A percentile compares a stretch with the other conserved stretches of the same genome.
Conservation (phyloP, 2,113 vertebrate species). For the Echinops telfairi region DNA sequence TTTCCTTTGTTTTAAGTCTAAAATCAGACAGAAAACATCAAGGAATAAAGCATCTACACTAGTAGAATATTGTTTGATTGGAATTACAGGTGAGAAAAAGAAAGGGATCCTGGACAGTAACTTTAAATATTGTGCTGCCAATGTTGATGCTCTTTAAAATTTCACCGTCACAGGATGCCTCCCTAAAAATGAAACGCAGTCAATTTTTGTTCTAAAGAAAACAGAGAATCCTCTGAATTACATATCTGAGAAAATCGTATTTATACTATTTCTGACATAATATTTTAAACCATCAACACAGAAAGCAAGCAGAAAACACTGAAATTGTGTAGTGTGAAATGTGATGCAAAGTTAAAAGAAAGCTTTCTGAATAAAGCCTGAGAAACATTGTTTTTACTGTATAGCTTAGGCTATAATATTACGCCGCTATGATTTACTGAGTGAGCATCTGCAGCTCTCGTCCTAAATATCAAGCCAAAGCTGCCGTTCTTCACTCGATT, state of each 20-base stretch:
- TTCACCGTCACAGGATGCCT: constrained; percentile 3
- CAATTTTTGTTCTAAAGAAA: constrained; percentile 15
- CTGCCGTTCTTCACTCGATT: background rate
- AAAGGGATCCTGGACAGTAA: background rate
- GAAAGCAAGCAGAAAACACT: constrained; percentile 3
- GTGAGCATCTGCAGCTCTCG: background rate
- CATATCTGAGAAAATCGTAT: background rate
- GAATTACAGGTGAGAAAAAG: constrained; percentile 50
- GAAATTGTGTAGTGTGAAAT: background rate
- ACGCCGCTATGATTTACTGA: background rate
- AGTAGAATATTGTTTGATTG: constrained; percentile 46
- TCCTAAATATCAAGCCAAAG: background rate
- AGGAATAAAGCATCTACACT: constrained; percentile 26
- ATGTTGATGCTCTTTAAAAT: constrained; percentile 51
- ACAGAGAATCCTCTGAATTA: background rate
- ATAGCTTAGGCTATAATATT: background rate
- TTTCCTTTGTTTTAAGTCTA: constrained; percentile 46
- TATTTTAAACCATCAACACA: background rate
- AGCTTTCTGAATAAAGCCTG: background rate
- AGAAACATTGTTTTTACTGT: background rate
- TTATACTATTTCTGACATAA: background rate
- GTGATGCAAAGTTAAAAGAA: background rate
- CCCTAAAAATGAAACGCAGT: background rate
- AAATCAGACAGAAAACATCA: constrained; percentile 23
- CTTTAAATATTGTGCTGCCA: background rate